phyloP scores from a whole-genome alignment of 2,888 invertebrate genomes.

The Drosophila anomalipes region DNA sequence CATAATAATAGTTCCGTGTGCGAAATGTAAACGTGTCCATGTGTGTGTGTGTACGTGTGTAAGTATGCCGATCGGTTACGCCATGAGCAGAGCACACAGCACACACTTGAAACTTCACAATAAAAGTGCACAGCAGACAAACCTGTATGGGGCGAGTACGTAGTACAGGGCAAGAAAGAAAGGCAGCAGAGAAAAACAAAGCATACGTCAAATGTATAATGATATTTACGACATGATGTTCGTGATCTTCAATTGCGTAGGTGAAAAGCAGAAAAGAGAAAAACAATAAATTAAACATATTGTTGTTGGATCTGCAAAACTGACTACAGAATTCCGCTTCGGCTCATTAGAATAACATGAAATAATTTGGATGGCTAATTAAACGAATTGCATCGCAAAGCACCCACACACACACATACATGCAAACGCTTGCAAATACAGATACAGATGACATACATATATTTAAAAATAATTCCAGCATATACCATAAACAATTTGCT shows the following conservation, averaged over 20 bases:
- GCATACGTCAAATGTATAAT: constrained; percentile 40
- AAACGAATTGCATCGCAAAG: constrained; percentile 2
- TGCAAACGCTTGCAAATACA: background rate
- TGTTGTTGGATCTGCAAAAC: constrained; percentile 29
- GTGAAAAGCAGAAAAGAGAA: constrained; percentile 7
- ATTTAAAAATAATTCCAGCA: constrained; percentile 37
- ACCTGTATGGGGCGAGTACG: background rate
- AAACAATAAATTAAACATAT: constrained; percentile 14
- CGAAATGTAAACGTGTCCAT: constrained; percentile 20
- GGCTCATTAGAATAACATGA: constrained; percentile 20
- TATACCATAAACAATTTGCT: background rate
- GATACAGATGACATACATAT: background rate
- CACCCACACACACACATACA: background rate
- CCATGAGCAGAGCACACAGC: constrained; percentile 31
- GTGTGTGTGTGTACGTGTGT: background rate
- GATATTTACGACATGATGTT: constrained; percentile 16
- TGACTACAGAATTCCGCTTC: constrained; percentile 25
- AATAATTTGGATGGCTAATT: constrained; percentile 8
- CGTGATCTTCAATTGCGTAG: constrained; percentile 44
- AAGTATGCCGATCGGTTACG: constrained; percentile 52
- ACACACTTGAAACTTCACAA: constrained; percentile 2
- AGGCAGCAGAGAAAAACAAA: constrained; percentile 20
- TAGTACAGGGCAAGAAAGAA: constrained; percentile 4
- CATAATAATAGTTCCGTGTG: constrained; percentile 34
- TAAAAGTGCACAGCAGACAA: constrained; percentile 10